Percentiles rank a stretch among this genome's conserved stretches.
Evolutionary conservation across 1,140 invertebrate species (phyloP).

Genomic region (Epicauta chinensis): DNA sequence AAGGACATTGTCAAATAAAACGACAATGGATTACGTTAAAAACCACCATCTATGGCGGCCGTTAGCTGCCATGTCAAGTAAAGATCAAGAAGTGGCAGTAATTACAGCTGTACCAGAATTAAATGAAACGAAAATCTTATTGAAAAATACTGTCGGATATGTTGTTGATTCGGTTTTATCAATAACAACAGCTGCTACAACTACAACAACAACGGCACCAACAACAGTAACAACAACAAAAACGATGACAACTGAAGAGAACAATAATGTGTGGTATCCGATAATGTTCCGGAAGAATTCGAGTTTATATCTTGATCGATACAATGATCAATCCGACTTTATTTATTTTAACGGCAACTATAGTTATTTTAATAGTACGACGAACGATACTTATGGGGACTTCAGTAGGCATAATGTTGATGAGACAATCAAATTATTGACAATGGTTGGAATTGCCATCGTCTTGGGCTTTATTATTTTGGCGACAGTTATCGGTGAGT

Average conservation of each 20-base stretch:
- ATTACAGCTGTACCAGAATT: slow-evolving; percentile 7
- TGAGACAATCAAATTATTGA: slow-evolving; percentile 33
- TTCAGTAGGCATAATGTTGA: not conserved
- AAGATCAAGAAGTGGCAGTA: slow-evolving; percentile 14
- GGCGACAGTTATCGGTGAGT: slow-evolving; percentile 53
- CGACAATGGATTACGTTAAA: slow-evolving; percentile 27
- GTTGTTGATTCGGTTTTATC: slow-evolving; percentile 2
- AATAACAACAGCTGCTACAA: slow-evolving; percentile 3
- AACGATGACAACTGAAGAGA: slow-evolving; percentile 13
- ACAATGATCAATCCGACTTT: slow-evolving; percentile 21
- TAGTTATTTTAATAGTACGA: slow-evolving; percentile 4
- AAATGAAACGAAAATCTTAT: slow-evolving; percentile 7
- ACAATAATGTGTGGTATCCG: slow-evolving; percentile 29
- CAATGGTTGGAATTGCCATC: slow-evolving; percentile 48
- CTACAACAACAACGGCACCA: not conserved
- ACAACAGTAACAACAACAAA: not conserved
- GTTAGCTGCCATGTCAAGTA: slow-evolving; percentile 23
- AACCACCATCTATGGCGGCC: slow-evolving; percentile 29
- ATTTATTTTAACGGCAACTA: slow-evolving; percentile 5
- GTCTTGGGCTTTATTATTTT: slow-evolving; percentile 53
- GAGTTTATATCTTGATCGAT: slow-evolving; percentile 21
- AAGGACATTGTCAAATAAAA: not conserved
- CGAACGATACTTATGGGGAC: too few relatives aligned
- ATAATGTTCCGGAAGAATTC: slow-evolving; percentile 25
- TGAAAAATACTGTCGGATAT: slow-evolving; percentile 3